Evolutionary conservation across 1,140 invertebrate species (phyloP), one percentile per base, ranked within the genome.

Genomic region (Leguminivora glycinivorella): DNA sequence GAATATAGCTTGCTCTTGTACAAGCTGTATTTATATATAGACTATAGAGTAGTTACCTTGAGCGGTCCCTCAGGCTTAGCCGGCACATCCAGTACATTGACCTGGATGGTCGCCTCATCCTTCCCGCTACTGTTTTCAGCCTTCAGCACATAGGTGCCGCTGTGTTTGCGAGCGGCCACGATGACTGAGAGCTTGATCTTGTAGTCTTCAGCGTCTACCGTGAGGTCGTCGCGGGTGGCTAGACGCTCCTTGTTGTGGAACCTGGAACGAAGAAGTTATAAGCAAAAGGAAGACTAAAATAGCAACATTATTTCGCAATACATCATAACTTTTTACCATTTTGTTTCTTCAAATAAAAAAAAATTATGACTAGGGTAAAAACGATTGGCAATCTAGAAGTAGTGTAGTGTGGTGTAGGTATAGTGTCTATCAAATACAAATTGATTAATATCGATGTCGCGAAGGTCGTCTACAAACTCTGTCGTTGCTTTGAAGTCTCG

Each of bases 91-190:
- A 99, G 88, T 0, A 99, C 96, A 60, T 94, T 95, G 1, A 99
- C 94, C 79, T 97, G 95, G 68, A 99, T 95, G n/a, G 96, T 95
- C 0, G 96, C 97, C 87, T 98, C 97, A 83, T 99, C 98, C 82
- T 95, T 95, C 14, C 98, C 98, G 56, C 96, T 97, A 78, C 94
- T 95, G 85, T 99, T 99, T 89, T 98, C 97, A 17, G 97, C 97
- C 80, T 97, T 98, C 26, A 99, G 93, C 14, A 95, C 94, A 76
- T 98, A 96, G 47, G 94, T 95, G 40, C 98, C 98, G 68, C 96
- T 96, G 88, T 99, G 96, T 66, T 94, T 94, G 80, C 98, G 93
- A 22, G 96, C 94, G 0, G 96, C 95, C 56, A 95, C 92, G 3
- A 94, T 92, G 19, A 98, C 94, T 0, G 95, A 93, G 26, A 98